Base-by-base conservation (phyloP, 1,140 invertebrate species). In the Nixonia krombeini region DNA sequence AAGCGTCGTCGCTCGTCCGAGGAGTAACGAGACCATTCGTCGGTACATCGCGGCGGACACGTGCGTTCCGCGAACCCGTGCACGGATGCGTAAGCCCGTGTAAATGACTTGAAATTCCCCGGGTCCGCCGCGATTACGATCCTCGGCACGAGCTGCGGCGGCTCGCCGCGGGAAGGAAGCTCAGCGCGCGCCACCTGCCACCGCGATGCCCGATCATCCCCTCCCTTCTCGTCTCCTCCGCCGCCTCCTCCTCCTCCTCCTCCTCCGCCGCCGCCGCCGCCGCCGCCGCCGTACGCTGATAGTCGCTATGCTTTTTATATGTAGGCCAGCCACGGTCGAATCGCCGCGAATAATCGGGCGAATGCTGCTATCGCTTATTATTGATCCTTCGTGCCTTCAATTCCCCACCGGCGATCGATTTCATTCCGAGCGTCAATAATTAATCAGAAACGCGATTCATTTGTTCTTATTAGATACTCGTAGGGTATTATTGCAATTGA, bases 141-240 rank as follows among this genome's bases (percentile, higher is more conserved):
- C 12, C 40, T 18, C 18, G 28, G 57, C 49, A 61, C 21, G 16
- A 46, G 49, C n/a, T n/a, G n/a, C 49, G 51, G 15, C 35, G 23
- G n/a, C 18, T 41, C 8, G 41, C 37, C 17, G 6, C 8, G 21
- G 16, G 17, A 55, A 46, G 38, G 13, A 31, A 33, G 40, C 10
- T 5, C 12, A 28, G 45, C 28, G 25, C 41, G 47, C 47, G 49
- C 49, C 57, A 61, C 57, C 57, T 61, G 57, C 6, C 56, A 59
- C 18, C 8, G 3, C 9, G 9, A 17, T 40, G 29, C 29, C 29
- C 16, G 16, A n/a, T n/a, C n/a, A n/a, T n/a, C n/a, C n/a, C n/a
- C n/a, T n/a, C n/a, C n/a, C n/a, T n/a, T n/a, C n/a, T n/a, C n/a
- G n/a, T n/a, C n/a, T n/a, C n/a, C n/a, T n/a, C n/a, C n/a, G n/a